Base-by-base conservation (phyloP, 2,888 invertebrate species). In the Itoplectis maculator region DNA sequence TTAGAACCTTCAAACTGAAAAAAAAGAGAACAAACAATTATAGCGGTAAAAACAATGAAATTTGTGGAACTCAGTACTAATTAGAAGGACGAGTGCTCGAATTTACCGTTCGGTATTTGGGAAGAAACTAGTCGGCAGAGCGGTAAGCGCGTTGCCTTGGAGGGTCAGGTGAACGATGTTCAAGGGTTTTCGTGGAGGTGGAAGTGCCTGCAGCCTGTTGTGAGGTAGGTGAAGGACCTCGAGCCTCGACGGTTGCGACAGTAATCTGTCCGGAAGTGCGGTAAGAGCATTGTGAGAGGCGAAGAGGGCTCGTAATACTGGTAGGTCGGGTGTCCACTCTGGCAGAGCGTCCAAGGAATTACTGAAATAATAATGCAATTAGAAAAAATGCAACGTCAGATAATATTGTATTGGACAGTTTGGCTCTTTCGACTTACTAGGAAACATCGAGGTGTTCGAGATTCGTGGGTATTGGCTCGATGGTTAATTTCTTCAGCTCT, bases 391-490 rank as follows among this genome's bases (percentile, higher is more conserved):
- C n/a, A 45, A 37, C 8, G 81, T 61, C n/a, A n/a, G n/a, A 49
- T 54, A 51, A 74, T 78, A 40, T 75, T 56, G n/a, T 59, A 74
- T 47, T 18, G 18, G 18, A 40, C 2, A 23, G 56, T 20, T n/a
- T 73, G 49, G 18, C n/a, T 69, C 54, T 2, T 13, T 37, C 29
- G 78, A 92, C 93, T 93, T 88, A 94, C 94, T 96, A 95, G 7
- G 97, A 97, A 11, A 97, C 95, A 89, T 97, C 96, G 61, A 97
- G 94, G 90, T 97, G 96, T 85, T 95, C 95, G 65, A 97, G 93
- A 90, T 96, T 95, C 37, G 94, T 93, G 29, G 97, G 97, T 69
- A 95, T 94, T 23, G 96, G 95, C 69, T 95, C 94, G 9, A 96
- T 95, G 5, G 94, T 95, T 51, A 97, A 93, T 85, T 95, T 95